These are phyloP conservation scores for Poicephalus meyeri DNA, from an alignment of 2,113 vertebrate genomes.

Conservation along the genomic window DNA sequence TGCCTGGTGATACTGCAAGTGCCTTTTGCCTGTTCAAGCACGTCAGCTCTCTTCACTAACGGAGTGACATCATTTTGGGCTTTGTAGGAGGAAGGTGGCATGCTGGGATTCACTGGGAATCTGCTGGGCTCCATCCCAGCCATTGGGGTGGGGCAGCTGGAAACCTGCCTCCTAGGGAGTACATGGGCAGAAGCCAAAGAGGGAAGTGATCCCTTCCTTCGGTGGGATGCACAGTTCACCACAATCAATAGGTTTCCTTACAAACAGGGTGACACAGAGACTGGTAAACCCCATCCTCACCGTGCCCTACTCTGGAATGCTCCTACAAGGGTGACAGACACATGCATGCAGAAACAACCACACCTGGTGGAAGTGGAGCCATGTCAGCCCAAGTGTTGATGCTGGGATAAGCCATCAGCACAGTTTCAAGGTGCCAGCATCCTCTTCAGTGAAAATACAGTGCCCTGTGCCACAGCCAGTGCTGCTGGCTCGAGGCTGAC, in stretches of 20 bases:
- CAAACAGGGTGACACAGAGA: rapidly evolving
- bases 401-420: neutral
- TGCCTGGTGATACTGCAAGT: neutral
- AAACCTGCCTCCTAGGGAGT: neutral
- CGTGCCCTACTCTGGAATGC: rapidly evolving
- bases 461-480: neutral
- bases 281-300: neutral
- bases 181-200: neutral
- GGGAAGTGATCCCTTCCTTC: neutral
- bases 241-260: neutral
- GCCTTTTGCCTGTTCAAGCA: neutral
- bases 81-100: neutral
- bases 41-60: rapidly evolving
- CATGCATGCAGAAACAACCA: rapidly evolving
- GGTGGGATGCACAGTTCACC: neutral
- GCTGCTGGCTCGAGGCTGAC: rapidly evolving
- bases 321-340: neutral
- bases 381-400: neutral
- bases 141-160: neutral
- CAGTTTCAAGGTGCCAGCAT: neutral
- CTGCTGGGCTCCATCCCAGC: neutral
- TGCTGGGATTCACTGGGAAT: neutral
- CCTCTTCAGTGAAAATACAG: neutral
- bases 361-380: neutral
- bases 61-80: neutral